A percentile compares a stretch with the other conserved stretches of the same genome.
Evolutionary conservation across 92 coral and sea anemone genomes (phyloP).

Genomic region (Meandrina meandrites): DNA sequence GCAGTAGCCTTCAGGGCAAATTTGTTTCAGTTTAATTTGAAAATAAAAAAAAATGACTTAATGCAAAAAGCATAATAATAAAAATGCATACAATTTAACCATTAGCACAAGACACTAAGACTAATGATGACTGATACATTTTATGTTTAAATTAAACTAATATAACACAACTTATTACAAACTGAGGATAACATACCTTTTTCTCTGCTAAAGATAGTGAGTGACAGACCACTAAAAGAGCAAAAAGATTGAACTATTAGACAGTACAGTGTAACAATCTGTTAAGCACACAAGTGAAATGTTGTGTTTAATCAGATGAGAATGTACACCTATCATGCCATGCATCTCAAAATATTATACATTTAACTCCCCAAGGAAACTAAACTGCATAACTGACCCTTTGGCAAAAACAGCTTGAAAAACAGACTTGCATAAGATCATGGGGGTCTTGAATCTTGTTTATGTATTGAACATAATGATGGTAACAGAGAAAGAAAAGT

Average conservation of each 20-base stretch:
- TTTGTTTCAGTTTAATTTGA: not conserved
- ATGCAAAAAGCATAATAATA: no score
- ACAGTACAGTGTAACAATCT: not conserved
- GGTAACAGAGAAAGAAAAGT: not conserved
- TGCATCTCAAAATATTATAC: not conserved
- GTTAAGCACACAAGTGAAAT: not conserved
- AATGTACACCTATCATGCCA: not conserved
- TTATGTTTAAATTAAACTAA: not conserved
- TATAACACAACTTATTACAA: not conserved
- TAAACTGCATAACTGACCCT: not conserved
- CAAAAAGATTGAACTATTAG: not conserved
- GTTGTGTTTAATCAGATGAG: not conserved
- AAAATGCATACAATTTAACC: not conserved
- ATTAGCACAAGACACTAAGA: not conserved
- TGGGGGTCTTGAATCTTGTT: not conserved
- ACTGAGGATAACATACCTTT: slow-evolving; percentile 54
- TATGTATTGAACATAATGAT: not conserved
- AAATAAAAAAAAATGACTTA: not conserved
- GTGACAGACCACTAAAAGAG: slow-evolving; percentile 47
- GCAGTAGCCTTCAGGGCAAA: not conserved
- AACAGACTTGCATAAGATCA: not conserved
- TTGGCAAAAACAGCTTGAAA: not conserved
- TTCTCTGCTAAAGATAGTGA: slow-evolving; percentile 81
- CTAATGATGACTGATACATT: not conserved
- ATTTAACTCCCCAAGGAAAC: not conserved